phyloP scores from a whole-genome alignment of 1,140 invertebrate genomes.

The Olivierus martensii region DNA sequence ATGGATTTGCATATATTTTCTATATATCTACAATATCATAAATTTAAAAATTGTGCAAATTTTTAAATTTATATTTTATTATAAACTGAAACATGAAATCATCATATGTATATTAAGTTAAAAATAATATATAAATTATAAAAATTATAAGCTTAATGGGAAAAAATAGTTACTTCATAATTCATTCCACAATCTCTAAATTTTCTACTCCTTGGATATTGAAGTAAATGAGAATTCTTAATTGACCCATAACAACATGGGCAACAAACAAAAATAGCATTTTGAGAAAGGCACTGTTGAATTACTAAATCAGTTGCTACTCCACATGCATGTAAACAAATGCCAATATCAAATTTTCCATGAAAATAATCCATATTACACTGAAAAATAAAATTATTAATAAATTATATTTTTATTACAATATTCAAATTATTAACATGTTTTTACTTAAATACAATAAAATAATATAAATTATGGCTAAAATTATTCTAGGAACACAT shows the following conservation, averaged over 20 bases:
- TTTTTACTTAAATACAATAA: background rate
- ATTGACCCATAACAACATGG: conserved; percentile 91
- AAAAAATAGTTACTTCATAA: conserved; percentile 11
- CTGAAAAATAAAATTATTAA: conserved; percentile 21
- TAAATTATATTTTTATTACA: background rate
- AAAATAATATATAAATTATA: too few species aligned
- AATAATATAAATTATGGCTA: too few species aligned
- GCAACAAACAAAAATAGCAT: conserved; percentile 73
- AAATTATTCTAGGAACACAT: too few species aligned
- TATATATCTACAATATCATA: too few species aligned
- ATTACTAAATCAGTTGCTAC: conserved; percentile 86
- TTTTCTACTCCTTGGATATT: conserved; percentile 43
- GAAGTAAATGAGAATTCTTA: conserved; percentile 48
- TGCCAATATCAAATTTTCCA: conserved; percentile 55
- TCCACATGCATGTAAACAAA: conserved; percentile 85
- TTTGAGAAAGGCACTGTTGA: conserved; percentile 56
- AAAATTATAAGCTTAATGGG: too few species aligned
- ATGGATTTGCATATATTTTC: too few species aligned
- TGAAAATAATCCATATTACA: conserved; percentile 37
- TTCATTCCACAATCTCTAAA: conserved; percentile 38
- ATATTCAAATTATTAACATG: too few species aligned
- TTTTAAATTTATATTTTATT: too few species aligned
- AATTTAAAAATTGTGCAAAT: too few species aligned
- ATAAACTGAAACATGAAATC: too few species aligned
- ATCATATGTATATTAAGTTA: too few species aligned